phyloP scores from a whole-genome alignment of 1,140 invertebrate species.

The Catajapyx aquilonaris region DNA sequence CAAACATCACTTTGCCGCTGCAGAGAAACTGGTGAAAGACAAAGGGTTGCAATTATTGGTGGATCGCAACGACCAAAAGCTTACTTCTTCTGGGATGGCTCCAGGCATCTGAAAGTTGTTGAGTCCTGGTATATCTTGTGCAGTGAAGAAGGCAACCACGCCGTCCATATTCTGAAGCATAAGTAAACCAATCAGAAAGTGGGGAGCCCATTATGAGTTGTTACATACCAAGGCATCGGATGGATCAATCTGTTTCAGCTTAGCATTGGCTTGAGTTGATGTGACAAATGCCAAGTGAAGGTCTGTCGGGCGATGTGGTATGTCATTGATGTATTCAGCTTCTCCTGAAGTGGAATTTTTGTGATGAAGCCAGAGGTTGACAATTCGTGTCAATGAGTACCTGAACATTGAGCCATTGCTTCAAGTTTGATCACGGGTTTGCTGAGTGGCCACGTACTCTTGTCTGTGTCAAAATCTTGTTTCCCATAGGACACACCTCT shows the following conservation, averaged over 20 bases:
- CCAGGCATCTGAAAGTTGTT: slow-evolving; percentile 10
- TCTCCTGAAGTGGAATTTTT: too few species aligned
- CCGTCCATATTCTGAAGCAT: slow-evolving; percentile 9
- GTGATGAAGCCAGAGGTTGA: too few species aligned
- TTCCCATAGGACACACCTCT: slow-evolving; percentile 43
- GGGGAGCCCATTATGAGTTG: too few species aligned
- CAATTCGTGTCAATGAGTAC: too few species aligned
- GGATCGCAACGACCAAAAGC: too few species aligned
- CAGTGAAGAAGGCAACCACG: slow-evolving; percentile 17
- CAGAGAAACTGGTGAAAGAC: slow-evolving; percentile 28
- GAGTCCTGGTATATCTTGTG: slow-evolving; percentile 18
- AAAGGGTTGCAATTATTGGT: too few species aligned
- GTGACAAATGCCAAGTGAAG: slow-evolving; percentile 41
- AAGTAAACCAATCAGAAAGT: too few species aligned
- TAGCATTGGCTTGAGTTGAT: slow-evolving; percentile 27
- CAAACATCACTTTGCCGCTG: slow-evolving; percentile 29
- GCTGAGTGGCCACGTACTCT: slow-evolving; percentile 52
- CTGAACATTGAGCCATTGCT: slow-evolving; percentile 43
- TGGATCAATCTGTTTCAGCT: slow-evolving; percentile 30
- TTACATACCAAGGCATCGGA: slow-evolving; percentile 31
- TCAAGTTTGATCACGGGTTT: slow-evolving; percentile 57
- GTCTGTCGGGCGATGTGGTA: slow-evolving; percentile 29
- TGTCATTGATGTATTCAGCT: slow-evolving; percentile 41
- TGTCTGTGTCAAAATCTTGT: slow-evolving; percentile 47
- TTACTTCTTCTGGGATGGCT: neutral